phyloP scores from a whole-genome alignment of 2,797 vertebrate species.

The Myotis pilosus region DNA sequence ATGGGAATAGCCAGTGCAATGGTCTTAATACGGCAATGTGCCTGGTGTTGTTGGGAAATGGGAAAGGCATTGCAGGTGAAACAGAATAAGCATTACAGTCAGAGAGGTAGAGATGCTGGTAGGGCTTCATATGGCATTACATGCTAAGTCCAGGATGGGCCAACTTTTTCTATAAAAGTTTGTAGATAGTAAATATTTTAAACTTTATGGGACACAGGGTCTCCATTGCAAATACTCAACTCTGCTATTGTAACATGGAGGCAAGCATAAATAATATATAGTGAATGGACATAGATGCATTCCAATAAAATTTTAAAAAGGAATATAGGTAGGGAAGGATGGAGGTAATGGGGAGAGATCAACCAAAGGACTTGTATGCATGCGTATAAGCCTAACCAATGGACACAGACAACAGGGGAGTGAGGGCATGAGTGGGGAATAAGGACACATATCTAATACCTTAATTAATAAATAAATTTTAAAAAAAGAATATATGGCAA shows the following conservation, averaged over 20 bases:
- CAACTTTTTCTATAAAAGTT: background rate
- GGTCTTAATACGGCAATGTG: background rate
- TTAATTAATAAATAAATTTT: too few species aligned
- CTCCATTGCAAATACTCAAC: background rate
- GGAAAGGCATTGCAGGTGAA: background rate
- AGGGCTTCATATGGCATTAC: background rate
- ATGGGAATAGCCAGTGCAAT: background rate
- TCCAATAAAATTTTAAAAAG: background rate
- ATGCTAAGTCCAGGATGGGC: background rate
- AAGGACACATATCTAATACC: too few species aligned
- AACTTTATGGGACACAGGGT: background rate
- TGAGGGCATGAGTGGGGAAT: too few species aligned
- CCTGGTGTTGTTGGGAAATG: background rate
- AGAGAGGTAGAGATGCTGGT: background rate
- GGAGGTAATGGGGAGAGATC: too few species aligned
- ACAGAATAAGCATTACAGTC: background rate
- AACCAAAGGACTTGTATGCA: too few species aligned
- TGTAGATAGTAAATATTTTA: background rate
- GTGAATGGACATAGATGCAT: background rate
- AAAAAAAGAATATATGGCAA: background rate
- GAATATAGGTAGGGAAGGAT: too few species aligned
- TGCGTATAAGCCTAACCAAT: too few species aligned
- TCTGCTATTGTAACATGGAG: background rate
- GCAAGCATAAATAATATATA: background rate
- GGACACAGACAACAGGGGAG: too few species aligned